A percentile compares a stretch with the other conserved stretches of the same genome.
These are phyloP conservation scores for Cossypha dichroa DNA, from an alignment of 2,797 vertebrate genomes.

Conservation along the genomic window DNA sequence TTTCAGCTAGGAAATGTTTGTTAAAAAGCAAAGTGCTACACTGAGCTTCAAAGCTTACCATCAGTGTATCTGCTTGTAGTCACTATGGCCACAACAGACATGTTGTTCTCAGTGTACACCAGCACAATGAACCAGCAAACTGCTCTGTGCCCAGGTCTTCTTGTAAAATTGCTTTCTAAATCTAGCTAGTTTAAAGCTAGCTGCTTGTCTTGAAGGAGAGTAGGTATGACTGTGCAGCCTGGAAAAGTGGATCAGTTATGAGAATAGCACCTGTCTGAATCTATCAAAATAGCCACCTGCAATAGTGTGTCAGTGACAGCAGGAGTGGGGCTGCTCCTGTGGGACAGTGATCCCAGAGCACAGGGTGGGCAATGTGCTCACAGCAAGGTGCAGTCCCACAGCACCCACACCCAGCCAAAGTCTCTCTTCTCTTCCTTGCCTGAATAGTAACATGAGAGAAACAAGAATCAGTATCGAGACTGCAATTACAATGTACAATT, in stretches of 20 bases:
- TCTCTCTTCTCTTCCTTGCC: not conserved
- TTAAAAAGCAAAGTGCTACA: not conserved
- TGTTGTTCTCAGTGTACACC: not conserved
- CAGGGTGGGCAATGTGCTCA: fast-evolving
- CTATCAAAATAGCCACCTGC: not conserved
- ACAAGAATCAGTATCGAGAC: not conserved
- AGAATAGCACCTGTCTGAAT: not conserved
- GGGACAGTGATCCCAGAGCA: fast-evolving
- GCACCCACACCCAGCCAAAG: not conserved
- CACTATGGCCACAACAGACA: not conserved
- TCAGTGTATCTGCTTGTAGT: not conserved
- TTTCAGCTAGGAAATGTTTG: not conserved
- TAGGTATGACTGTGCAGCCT: not conserved
- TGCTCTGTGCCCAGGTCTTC: not conserved
- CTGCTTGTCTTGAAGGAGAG: not conserved
- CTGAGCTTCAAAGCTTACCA: not conserved
- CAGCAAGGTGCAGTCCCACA: not conserved
- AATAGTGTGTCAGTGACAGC: not conserved
- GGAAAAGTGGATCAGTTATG: not conserved
- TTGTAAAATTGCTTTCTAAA: not conserved
- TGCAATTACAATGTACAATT: not conserved
- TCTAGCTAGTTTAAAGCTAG: not conserved
- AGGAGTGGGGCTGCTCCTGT: not conserved
- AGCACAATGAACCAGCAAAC: not conserved
- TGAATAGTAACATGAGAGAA: not conserved